A percentile compares a stretch with the other conserved stretches of the same genome.
These are phyloP conservation scores for Mercenaria mercenaria DNA, from an alignment of 1,140 invertebrate species.

Conservation along the genomic window DNA sequence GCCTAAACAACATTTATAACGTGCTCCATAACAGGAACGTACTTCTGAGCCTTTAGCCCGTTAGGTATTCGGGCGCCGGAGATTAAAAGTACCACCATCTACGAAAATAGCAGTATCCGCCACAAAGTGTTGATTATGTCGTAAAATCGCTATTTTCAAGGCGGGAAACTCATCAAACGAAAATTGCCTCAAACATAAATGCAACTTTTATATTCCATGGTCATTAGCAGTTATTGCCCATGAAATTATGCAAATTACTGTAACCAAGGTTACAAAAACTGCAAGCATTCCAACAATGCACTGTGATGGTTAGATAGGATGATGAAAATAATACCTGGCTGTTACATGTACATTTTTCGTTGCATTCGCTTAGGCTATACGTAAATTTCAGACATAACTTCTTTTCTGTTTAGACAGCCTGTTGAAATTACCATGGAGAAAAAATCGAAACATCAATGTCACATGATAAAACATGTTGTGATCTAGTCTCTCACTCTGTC, in stretches of 20 bases:
- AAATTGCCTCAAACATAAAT: neutral
- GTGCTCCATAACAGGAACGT: neutral
- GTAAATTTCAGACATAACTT: too few species aligned
- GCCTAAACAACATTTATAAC: constrained; percentile 7
- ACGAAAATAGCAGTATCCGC: neutral
- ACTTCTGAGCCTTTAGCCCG: neutral
- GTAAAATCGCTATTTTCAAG: constrained; percentile 12
- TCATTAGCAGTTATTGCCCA: constrained; percentile 41
- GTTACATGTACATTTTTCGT: too few species aligned
- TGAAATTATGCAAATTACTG: constrained; percentile 24
- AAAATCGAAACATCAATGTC: too few species aligned
- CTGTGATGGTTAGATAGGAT: too few species aligned
- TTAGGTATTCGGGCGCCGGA: neutral
- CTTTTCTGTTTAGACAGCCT: too few species aligned
- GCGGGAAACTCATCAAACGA: constrained; percentile 7
- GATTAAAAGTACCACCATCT: neutral
- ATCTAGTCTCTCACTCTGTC: too few species aligned
- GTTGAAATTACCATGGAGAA: too few species aligned
- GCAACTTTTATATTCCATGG: constrained; percentile 26
- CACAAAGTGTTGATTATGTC: neutral
- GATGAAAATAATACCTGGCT: too few species aligned
- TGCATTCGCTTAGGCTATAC: too few species aligned
- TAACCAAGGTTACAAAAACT: neutral
- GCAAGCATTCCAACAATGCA: neutral
- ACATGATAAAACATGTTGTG: too few species aligned